These are phyloP conservation scores for Osedax frankpressi DNA, from an alignment of 2,888 invertebrate genomes.

Conservation along the genomic window DNA sequence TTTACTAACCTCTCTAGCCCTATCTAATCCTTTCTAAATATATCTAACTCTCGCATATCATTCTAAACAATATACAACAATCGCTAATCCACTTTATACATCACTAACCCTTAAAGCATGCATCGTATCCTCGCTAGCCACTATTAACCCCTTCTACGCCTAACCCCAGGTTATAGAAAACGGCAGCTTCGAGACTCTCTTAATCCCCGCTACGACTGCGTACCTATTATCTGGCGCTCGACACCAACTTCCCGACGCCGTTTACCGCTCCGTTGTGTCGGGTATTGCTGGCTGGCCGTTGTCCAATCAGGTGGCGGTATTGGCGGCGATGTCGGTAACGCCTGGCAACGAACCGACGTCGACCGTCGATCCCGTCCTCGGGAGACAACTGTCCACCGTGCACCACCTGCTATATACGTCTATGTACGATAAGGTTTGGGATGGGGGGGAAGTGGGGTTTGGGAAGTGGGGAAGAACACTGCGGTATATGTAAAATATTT, in stretches of 20 bases:
- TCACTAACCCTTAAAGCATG: too few relatives aligned
- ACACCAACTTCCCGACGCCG: background rate
- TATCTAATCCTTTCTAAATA: too few relatives aligned
- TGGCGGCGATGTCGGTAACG: background rate
- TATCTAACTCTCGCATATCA: too few relatives aligned
- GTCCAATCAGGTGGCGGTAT: background rate
- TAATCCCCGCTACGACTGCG: background rate
- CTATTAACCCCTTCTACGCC: too few relatives aligned
- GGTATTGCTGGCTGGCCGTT: background rate
- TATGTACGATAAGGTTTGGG: slow-evolving; percentile 3
- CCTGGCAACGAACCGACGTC: background rate
- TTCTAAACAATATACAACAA: too few relatives aligned
- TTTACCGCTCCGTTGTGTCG: background rate
- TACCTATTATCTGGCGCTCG: background rate
- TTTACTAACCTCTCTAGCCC: too few relatives aligned
- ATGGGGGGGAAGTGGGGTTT: too few relatives aligned
- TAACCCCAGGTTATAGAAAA: background rate
- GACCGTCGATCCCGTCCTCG: background rate
- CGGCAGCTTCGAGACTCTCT: background rate
- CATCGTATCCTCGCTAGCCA: too few relatives aligned
- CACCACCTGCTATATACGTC: background rate
- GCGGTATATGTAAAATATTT: too few relatives aligned
- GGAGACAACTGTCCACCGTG: background rate
- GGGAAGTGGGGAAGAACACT: too few relatives aligned
- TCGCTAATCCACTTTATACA: too few relatives aligned